phyloP scores from a whole-genome alignment of 2,797 vertebrate genomes.

The Petrocephalus schoutedeni region DNA sequence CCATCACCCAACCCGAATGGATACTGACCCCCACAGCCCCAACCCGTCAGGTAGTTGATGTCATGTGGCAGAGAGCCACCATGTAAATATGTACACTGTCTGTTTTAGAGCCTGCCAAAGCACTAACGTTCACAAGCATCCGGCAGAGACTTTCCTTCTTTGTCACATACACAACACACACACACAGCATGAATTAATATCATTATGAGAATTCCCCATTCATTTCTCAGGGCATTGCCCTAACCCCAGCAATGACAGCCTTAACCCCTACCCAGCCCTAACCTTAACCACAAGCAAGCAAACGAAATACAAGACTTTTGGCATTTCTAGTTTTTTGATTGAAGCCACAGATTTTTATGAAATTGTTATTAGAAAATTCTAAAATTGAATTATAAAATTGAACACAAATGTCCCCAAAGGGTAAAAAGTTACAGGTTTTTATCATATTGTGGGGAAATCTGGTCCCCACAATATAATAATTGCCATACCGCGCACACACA shows the following conservation, averaged over 20 bases:
- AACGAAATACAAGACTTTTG: neutral
- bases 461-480: neutral
- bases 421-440: neutral
- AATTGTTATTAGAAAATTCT: neutral
- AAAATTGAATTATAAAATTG: neutral
- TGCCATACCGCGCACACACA: neutral
- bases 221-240: neutral
- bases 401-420: neutral
- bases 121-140: neutral
- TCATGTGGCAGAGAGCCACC: constrained; percentile 61
- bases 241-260: neutral
- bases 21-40: constrained; percentile 63
- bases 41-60: constrained; percentile 69
- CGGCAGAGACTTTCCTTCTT: neutral
- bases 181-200: neutral
- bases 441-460: neutral
- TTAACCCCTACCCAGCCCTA: neutral
- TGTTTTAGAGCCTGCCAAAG: constrained; percentile 43
- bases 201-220: neutral
- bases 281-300: neutral
- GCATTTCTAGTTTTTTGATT: neutral
- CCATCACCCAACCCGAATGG: constrained; percentile 51
- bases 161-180: neutral
- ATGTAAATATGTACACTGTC: constrained; percentile 53
- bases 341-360: neutral